phyloP scores from a whole-genome alignment of 1,140 invertebrate genomes.

The Pseudomyrmex cubaensis region DNA sequence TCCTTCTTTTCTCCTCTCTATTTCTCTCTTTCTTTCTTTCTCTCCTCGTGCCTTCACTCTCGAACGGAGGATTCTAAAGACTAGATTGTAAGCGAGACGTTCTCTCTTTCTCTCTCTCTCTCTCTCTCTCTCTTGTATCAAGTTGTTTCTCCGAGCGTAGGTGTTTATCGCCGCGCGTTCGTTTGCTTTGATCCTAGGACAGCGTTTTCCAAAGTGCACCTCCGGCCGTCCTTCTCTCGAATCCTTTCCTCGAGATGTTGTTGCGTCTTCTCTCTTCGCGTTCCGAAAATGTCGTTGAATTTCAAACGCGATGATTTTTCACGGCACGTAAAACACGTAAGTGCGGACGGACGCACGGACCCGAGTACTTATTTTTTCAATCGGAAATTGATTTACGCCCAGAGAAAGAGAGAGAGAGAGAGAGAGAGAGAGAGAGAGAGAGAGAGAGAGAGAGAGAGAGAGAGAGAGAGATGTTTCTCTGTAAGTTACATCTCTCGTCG shows the following conservation, averaged over 20 bases:
- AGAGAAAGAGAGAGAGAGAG: too few relatives aligned
- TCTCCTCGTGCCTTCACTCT: constrained; percentile 7
- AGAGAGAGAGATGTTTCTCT: too few relatives aligned
- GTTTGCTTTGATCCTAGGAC: constrained; percentile 67
- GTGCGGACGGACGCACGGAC: too few relatives aligned
- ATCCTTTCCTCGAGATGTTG: constrained; percentile 8
- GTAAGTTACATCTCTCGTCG: too few relatives aligned
- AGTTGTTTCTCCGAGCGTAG: constrained; percentile 77
- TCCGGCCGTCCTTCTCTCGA: constrained; percentile 6
- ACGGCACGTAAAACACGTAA: too few relatives aligned
- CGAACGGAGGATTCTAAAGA: constrained; percentile 75
- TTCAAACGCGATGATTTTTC: not conserved
- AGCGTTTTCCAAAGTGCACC: constrained; percentile 68
- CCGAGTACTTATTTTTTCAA: too few relatives aligned
- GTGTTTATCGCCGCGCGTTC: constrained; percentile 64
- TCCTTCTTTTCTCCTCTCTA: constrained; percentile 35
- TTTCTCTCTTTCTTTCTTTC: constrained; percentile 22
- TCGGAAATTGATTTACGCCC: too few relatives aligned
- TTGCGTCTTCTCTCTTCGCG: not conserved
- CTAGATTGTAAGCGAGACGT: constrained; percentile 81
- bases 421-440: too few relatives aligned
- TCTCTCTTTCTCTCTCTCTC: not conserved
- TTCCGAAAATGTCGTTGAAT: not conserved
- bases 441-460: too few relatives aligned
- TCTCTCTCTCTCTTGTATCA: constrained; percentile 73